Evolutionary conservation across 2,113 vertebrate species (phyloP), one percentile per base, ranked within the genome.

Genomic region (Lepus timidus): DNA sequence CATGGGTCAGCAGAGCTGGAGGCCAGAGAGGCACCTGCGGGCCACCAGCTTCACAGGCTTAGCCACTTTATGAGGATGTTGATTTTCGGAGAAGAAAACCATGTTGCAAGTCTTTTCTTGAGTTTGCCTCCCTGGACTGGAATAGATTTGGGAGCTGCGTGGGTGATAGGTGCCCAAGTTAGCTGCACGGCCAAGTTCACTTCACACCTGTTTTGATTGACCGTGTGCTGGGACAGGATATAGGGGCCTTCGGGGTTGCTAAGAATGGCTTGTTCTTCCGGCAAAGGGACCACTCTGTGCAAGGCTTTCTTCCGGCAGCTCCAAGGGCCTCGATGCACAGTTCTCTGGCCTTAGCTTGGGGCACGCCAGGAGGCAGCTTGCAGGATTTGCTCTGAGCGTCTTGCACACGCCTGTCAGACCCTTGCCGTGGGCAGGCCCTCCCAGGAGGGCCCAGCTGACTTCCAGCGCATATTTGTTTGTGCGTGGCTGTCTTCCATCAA

Each of bases 1-100:
- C 6, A 7, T 44, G 44, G 62, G 58, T 67, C 23, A 70, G 65
- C 29, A 23, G 83, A 82, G n/a, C 25, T 49, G 51, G 81, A 61
- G 29, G 58, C 20, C 36, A 62, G 8, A 51, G 29, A 29, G 16
- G 29, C 44, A 17, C 20, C 39, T 82, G 33, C 16, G 25, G 33
- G 36, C 39, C 33, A 85, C 67, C 27, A 70, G 2, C 17, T 68
- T 12, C 20, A 68, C 65, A 44, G 84, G 49, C 23, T 65, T 79
- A 68, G 58, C 33, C 85, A 76, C 44, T 9, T 78, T 91, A 68
- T 44, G 68, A 83, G 64, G 61, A 44, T 81, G 39, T 36, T 93
- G 82, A 79, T 67, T 95, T 44, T 75, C 88, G 84, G 91, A 93
- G 25, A 84, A 85, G 87, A 82, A 88, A 83, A 64, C 13, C 19